Conservation (phyloP, 1,140 invertebrate species). For the Brachionus angularis region DNA sequence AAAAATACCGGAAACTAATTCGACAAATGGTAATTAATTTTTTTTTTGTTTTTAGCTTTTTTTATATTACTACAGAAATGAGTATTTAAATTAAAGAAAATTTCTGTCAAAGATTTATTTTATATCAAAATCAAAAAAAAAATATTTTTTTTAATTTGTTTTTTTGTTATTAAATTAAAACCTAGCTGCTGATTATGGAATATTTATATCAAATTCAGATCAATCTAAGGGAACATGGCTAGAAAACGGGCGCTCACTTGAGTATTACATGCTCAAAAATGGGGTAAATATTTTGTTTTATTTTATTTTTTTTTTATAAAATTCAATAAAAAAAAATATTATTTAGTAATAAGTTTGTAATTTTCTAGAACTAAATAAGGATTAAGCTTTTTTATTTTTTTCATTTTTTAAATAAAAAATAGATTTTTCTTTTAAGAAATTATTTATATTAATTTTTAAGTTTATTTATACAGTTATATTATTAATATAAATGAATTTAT, state of each 20-base stretch:
- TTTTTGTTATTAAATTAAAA: not conserved
- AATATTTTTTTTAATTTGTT: not conserved
- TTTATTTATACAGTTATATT: too few species aligned
- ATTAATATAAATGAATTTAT: too few species aligned
- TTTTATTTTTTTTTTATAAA: too few species aligned
- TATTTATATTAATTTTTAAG: too few species aligned
- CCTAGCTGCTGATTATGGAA: conserved; percentile 87
- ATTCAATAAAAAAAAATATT: too few species aligned
- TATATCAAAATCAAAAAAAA: not conserved
- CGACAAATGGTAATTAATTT: conserved; percentile 56
- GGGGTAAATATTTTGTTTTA: too few species aligned
- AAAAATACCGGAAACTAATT: conserved; percentile 78
- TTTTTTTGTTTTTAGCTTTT: too few species aligned
- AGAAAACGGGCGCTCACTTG: conserved; percentile 81
- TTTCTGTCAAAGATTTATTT: not conserved
- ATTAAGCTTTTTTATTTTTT: too few species aligned
- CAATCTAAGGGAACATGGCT: conserved; percentile 95
- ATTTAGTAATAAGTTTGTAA: too few species aligned
- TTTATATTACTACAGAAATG: not conserved
- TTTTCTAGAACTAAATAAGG: too few species aligned
- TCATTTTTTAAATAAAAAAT: too few species aligned
- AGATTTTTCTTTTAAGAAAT: too few species aligned
- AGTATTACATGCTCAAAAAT: conserved; percentile 92
- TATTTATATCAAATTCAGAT: conserved; percentile 92
- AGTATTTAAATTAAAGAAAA: not conserved